Evolutionary conservation across 2,113 vertebrate genomes (phyloP), one percentile per base, ranked within the genome.

Genomic region (Gila orcuttii): DNA sequence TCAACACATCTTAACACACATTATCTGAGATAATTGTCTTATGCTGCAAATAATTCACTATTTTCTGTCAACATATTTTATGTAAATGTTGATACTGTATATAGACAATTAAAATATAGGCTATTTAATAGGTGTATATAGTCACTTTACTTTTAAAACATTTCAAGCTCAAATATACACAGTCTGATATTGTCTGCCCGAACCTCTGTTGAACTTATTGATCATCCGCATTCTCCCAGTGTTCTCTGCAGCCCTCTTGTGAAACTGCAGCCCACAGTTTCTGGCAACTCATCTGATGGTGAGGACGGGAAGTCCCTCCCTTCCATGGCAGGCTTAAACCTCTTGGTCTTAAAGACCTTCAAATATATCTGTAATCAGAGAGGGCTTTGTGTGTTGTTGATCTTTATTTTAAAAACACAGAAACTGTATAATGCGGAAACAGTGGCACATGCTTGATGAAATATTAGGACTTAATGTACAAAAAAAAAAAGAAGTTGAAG

Each of bases 221-320:
- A 88, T 87, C 76, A 47, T 33, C 15, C 45, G 36, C 68, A 68
- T 50, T 79, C 21, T 79, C 52, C 25, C 74, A 82, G 75, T 79
- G 80, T 86, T 73, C 87, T 85, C 83, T 86, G 79, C 83, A 86
- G 73, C 33, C 84, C 87, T 91, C 82, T 86, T 85, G 88, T 88
- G 86, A 90, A 91, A 89, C 86, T 88, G 81, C 82, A 86, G 77
- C 81, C 79, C 80, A 84, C 66, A 77, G 77, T 90, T 90, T 89
- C 85, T 88, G 82, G 83, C 89, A 90, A 88, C 79, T 87, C 82
- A 75, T 86, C 64, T 76, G 47, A 86, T 86, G 85, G 45, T 33
- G 81, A 86, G 86, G 71, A 88, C 89, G 90, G 93, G 89, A 93
- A 93, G 88, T 93, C 91, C 94, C 93, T 91, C 87, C 83, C 57